These are phyloP conservation scores for Phocides pigmalion DNA, from an alignment of 1,140 invertebrate genomes.

Conservation along the genomic window DNA sequence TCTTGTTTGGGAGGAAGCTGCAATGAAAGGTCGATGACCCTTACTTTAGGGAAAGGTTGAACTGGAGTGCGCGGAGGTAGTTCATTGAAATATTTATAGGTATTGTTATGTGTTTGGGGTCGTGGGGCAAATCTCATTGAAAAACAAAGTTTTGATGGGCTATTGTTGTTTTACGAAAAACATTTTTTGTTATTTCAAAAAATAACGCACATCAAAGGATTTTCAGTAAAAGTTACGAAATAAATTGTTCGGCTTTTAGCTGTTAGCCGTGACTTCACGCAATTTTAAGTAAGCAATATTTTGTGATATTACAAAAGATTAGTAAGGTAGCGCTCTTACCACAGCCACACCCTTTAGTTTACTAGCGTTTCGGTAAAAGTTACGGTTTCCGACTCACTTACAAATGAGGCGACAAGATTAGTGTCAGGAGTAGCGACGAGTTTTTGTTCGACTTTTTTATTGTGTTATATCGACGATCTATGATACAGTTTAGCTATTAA, in stretches of 20 bases:
- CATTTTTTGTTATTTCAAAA: not conserved
- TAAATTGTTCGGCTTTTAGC: not conserved
- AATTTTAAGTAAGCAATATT: too few species aligned
- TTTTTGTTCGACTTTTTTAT: too few species aligned
- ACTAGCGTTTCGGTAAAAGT: too few species aligned
- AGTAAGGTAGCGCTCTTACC: too few species aligned
- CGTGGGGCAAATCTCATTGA: conserved; percentile 9
- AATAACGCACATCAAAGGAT: not conserved
- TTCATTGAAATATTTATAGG: conserved; percentile 28
- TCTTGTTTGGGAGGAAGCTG: conserved; percentile 19
- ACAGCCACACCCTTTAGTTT: too few species aligned
- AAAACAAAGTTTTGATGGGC: conserved; percentile 15
- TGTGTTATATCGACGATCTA: too few species aligned
- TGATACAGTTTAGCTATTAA: too few species aligned
- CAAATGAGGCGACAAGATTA: too few species aligned
- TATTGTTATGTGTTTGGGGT: not conserved
- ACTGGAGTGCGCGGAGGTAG: conserved; percentile 2
- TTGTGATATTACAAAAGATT: too few species aligned
- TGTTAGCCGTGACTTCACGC: too few species aligned
- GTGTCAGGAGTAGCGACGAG: too few species aligned
- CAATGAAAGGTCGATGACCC: conserved; percentile 37
- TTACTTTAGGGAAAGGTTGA: conserved; percentile 26
- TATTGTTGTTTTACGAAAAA: conserved; percentile 4
- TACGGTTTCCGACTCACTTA: too few species aligned
- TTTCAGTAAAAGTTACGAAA: not conserved